phyloP scores from a whole-genome alignment of 2,113 vertebrate species.

The Triplophysa siluroides region DNA sequence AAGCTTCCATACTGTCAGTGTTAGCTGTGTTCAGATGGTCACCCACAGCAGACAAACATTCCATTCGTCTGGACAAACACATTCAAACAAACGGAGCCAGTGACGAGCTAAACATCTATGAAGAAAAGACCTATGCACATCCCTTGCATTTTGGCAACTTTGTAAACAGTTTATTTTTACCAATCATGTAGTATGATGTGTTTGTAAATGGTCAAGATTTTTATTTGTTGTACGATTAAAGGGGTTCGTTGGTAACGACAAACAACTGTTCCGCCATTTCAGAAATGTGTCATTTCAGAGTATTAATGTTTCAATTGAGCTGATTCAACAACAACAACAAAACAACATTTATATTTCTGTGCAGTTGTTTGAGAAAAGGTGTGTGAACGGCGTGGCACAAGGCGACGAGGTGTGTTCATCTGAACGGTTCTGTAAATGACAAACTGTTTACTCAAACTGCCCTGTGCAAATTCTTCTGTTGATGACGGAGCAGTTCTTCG shows the following conservation, averaged over 20 bases:
- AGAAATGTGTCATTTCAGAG: conserved; percentile 90
- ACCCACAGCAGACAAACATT: conserved; percentile 89
- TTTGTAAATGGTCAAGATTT: conserved; percentile 91
- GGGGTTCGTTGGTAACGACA: conserved; percentile 57
- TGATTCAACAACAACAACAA: conserved; percentile 68
- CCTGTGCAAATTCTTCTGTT: conserved; percentile 91
- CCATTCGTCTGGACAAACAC: conserved; percentile 82
- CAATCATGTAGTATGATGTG: conserved; percentile 93
- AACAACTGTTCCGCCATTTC: conserved; percentile 85
- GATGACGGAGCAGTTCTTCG: conserved; percentile 85
- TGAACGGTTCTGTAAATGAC: conserved; percentile 86
- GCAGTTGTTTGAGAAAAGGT: conserved; percentile 80
- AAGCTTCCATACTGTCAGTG: conserved; percentile 92
- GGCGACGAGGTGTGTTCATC: conserved; percentile 74
- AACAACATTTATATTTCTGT: conserved; percentile 85
- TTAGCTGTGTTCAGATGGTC: conserved; percentile 88
- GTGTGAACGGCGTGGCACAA: conserved; percentile 77
- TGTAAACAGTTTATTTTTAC: conserved; percentile 92
- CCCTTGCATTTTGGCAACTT: conserved; percentile 91
- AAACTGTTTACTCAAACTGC: conserved; percentile 81
- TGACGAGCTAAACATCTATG: conserved; percentile 51
- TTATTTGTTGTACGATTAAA: conserved; percentile 85
- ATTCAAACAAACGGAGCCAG: conserved; percentile 46
- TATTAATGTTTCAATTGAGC: conserved; percentile 87
- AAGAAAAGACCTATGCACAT: conserved; percentile 95